Evolutionary conservation across 2,888 invertebrate species (phyloP), one percentile per base, ranked within the genome.

Genomic region (Callimorpha dominula): DNA sequence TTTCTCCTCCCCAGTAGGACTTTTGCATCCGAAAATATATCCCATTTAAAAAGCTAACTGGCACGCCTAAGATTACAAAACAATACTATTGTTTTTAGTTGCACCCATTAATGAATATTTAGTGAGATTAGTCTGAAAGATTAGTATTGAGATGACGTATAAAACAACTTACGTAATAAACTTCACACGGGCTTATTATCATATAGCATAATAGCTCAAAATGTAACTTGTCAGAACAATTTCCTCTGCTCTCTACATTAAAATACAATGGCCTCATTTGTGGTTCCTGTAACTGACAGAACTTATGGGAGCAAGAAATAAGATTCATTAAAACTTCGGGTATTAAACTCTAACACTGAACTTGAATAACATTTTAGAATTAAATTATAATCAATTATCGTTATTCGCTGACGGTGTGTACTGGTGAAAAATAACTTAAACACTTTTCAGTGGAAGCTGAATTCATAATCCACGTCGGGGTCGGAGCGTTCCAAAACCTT

Each of bases 301-400:
- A 66, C 50, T 66, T n/a, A 60, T 46, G 49, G 17, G 14, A 57
- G 43, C 14, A 60, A 43, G 20, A 46, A 52, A 46, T 46, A 43
- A 68, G 50, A 60, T 43, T 67, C 65, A 71, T 71, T 71, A 63
- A 72, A 72, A 72, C 67, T 72, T 68, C 14, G 9, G 50, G 14
- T 49, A 68, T 70, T 70, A 49, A 67, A 70, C 40, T 15, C 14
- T 68, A 60, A 72, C 9, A 43, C 43, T 68, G 50, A 72, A 65
- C 65, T 9, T 14, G n/a, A 62, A 63, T 42, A 70, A 62, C 63
- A 76, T 54, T 67, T 70, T 57, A 68, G 65, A 78, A 72, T 72
- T 73, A 64, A 70, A 69, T 69, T 31, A 68, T 40, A 54, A 68
- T 50, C 46, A 76, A 70, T 50, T 63, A 74, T 71, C 43, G 75